Evolutionary conservation across 2,797 vertebrate genomes (phyloP), one percentile per base, ranked within the genome.

Genomic region (Emydoidea blandingii): DNA sequence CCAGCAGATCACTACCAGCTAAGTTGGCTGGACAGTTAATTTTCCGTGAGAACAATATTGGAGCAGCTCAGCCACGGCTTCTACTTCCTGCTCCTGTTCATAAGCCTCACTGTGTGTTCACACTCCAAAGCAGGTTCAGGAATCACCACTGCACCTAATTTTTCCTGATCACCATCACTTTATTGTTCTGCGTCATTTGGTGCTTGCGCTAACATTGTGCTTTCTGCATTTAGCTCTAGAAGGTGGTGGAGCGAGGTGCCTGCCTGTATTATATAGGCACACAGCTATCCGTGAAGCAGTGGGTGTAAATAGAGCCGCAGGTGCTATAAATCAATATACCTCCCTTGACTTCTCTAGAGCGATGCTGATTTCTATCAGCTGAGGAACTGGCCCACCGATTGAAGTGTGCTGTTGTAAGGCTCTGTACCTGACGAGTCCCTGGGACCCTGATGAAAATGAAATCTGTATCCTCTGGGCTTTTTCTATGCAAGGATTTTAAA

Each of bases 121-220:
- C 25, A 15, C 25, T 12, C 9, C 80, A 72, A 34, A 41, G 74
- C 52, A 18, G 4, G 15, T 9, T 57, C 44, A 37, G 41, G 14
- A 0, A 3, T 6, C 50, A 37, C 80, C 79, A 29, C 80, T n/a
- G 0, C 1, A 5, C 14, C 31, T 50, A 34, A 5, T 11, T 10
- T 2, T 1, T 11, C 12, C 86, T 85, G 89, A 52, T 54, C 27
- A 19, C 23, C 41, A 4, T 44, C 0, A 31, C 3, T 8, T 49
- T 27, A 0, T 19, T 14, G 34, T 4, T 76, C 15, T 37, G 3
- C 59, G 12, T 52, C 29, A 76, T 82, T 29, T 49, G 9, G 11
- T 37, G 52, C 76, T 41, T 85, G 65, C 21, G 79, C 85, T 54
- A 34, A 50, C n/a, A n/a, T 90, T 86, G 23, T 25, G 31, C 4